Evolutionary conservation across 2,888 invertebrate genomes (phyloP).

Genomic region (Sabellastarte sp.): DNA sequence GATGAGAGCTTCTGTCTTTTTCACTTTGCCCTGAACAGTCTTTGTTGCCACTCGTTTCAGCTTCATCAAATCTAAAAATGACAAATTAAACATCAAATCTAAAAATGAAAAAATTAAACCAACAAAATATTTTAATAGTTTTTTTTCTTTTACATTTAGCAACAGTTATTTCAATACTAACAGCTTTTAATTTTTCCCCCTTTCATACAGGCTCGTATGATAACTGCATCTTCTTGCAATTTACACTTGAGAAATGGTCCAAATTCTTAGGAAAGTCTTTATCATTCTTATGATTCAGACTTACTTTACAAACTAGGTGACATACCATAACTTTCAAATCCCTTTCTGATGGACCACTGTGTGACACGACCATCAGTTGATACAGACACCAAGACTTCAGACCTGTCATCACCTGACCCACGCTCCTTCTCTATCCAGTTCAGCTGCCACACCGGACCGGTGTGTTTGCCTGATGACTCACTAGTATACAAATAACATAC

Average conservation of each 20-base stretch:
- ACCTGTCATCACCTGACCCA: constrained; percentile 49
- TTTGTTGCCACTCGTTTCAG: constrained; percentile 51
- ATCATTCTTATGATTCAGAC: too few species aligned
- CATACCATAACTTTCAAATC: constrained; percentile 57
- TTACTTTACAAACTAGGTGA: too few species aligned
- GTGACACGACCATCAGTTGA: constrained; percentile 59
- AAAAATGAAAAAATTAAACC: too few species aligned
- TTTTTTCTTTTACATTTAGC: too few species aligned
- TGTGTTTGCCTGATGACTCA: constrained; percentile 50
- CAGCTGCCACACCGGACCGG: constrained; percentile 58
- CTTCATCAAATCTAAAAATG: constrained; percentile 56
- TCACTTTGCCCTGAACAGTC: constrained; percentile 42
- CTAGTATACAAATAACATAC: constrained; percentile 29
- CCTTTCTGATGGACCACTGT: constrained; percentile 59
- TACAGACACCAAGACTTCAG: constrained; percentile 55
- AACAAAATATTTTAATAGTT: too few species aligned
- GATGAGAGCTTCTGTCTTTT: constrained; percentile 58
- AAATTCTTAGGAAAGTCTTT: too few species aligned
- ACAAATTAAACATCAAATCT: too few species aligned
- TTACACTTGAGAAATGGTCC: too few species aligned
- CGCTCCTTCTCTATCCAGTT: constrained; percentile 58
- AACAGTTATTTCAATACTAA: too few species aligned
- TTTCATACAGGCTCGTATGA: too few species aligned
- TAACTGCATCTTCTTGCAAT: neutral
- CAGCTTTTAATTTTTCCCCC: too few species aligned